phyloP scores from a whole-genome alignment of 92 coral and sea anemone species.

The Bergia puertoricense region DNA sequence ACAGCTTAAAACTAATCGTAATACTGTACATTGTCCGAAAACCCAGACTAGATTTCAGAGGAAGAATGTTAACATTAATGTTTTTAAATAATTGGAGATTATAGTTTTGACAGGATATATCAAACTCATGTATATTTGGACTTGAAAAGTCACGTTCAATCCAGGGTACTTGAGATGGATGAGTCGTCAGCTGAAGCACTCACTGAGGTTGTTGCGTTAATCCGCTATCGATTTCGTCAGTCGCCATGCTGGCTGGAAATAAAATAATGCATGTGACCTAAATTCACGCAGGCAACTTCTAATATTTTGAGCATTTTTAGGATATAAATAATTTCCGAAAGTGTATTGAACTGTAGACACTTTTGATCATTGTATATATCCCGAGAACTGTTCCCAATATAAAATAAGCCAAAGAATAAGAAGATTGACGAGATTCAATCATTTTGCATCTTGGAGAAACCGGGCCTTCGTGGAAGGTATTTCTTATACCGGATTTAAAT shows the following conservation, averaged over 20 bases:
- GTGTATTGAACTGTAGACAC: background rate
- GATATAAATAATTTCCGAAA: background rate
- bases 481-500: background rate
- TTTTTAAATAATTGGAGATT: background rate
- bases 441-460: background rate
- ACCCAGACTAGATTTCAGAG: background rate
- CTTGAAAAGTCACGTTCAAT: conserved; percentile 9
- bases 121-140: background rate
- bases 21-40: background rate
- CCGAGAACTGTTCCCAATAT: background rate
- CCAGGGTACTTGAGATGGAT: conserved; percentile 8
- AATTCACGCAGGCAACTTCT: conserved; percentile 10
- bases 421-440: background rate
- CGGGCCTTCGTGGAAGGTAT: background rate
- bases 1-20: background rate
- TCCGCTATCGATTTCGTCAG: background rate
- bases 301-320: background rate
- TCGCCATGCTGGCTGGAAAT: conserved; percentile 19
- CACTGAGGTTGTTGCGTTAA: background rate
- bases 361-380: background rate
- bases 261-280: background rate
- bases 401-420: background rate
- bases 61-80: background rate
- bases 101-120: background rate
- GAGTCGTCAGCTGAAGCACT: background rate